A percentile compares a stretch with the other conserved stretches of the same genome.
Evolutionary conservation across 2,797 vertebrate genomes (phyloP).

Genomic region (Karalla daura): DNA sequence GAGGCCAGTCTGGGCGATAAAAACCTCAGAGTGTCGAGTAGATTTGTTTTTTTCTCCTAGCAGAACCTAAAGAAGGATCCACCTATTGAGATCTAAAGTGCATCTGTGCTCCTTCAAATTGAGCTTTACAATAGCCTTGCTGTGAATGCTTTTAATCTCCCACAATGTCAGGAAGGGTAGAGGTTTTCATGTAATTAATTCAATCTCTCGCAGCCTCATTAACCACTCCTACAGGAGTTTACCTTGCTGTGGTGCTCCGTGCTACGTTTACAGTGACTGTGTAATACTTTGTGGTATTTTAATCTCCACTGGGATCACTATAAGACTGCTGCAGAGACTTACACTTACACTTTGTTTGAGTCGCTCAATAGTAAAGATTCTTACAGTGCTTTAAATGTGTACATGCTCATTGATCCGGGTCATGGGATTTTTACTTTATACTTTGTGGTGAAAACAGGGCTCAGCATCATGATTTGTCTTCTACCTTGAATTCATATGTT

Average conservation of each 20-base stretch:
- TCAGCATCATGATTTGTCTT: background rate
- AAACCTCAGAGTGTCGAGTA: slow-evolving; percentile 39
- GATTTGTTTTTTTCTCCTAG: slow-evolving; percentile 15
- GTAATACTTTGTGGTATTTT: slow-evolving; percentile 62
- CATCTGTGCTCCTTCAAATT: background rate
- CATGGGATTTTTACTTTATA: slow-evolving; percentile 22
- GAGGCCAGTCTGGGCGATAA: slow-evolving; percentile 59
- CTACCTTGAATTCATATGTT: background rate
- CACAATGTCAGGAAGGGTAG: background rate
- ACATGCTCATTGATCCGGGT: slow-evolving; percentile 6
- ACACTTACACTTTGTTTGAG: slow-evolving; percentile 2
- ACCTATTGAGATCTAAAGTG: background rate
- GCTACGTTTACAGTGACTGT: slow-evolving; percentile 15
- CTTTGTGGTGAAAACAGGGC: background rate
- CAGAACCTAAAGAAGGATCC: slow-evolving; percentile 16
- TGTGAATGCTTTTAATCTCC: background rate
- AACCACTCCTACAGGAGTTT: slow-evolving; percentile 1
- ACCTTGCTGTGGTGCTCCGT: background rate
- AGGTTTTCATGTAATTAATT: background rate
- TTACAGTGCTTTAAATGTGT: background rate
- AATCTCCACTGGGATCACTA: slow-evolving; percentile 41
- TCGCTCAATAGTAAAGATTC: background rate
- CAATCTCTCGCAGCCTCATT: background rate
- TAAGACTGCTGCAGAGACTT: slow-evolving; percentile 1
- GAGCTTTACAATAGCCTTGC: background rate